These are phyloP conservation scores for Campoplex capitator DNA, from an alignment of 2,888 invertebrate genomes.

Conservation along the genomic window DNA sequence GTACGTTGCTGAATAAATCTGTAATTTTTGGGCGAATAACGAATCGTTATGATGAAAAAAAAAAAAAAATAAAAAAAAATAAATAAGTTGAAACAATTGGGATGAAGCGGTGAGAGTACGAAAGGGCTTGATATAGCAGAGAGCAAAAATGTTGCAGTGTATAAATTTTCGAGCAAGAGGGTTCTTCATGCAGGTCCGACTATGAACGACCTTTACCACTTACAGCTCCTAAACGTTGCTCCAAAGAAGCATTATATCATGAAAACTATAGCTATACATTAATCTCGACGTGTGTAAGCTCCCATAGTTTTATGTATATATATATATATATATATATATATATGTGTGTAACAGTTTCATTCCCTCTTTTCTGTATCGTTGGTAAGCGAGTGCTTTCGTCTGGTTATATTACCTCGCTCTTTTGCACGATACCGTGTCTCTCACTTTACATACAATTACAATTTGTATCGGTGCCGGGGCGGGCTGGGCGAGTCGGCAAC, in stretches of 20 bases:
- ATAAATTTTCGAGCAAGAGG: constrained; percentile 18
- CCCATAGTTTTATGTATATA: constrained; percentile 3
- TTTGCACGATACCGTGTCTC: constrained; percentile 68
- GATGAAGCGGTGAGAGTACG: background rate
- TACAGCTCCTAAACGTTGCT: constrained; percentile 61
- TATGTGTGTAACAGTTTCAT: background rate
- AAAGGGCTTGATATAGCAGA: background rate
- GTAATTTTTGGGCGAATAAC: background rate
- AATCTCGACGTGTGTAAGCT: background rate
- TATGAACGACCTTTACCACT: constrained; percentile 63
- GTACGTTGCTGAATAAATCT: background rate
- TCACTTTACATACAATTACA: constrained; percentile 77
- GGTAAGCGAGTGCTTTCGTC: constrained; percentile 31
- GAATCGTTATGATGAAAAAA: background rate
- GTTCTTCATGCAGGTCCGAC: constrained; percentile 50
- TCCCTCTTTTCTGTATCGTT: constrained; percentile 33
- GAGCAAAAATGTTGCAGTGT: background rate
- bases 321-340: background rate
- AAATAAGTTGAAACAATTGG: background rate
- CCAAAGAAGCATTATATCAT: constrained; percentile 68
- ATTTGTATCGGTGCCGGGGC: constrained; percentile 73
- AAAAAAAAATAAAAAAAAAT: no score
- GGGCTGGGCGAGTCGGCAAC: constrained; percentile 31
- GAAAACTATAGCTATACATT: background rate
- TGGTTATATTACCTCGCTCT: constrained; percentile 65